Conservation (phyloP, 2,113 vertebrate species). For the Emydocephalus ijimae region DNA sequence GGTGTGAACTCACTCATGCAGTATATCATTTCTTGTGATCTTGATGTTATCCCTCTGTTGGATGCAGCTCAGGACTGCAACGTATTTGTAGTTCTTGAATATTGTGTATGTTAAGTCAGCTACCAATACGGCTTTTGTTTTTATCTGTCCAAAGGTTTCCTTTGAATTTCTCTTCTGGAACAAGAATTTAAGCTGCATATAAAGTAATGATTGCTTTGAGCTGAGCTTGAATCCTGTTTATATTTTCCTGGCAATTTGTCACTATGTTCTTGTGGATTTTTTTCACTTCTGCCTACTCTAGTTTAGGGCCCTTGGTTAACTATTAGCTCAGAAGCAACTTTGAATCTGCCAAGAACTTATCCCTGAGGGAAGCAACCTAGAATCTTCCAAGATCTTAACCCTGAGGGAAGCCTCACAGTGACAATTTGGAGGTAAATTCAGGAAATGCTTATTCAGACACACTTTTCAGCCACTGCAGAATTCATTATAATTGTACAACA, state of each 20-base stretch:
- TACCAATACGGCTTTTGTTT: slow-evolving; percentile 2
- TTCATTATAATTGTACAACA: background rate
- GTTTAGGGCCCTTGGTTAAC: background rate
- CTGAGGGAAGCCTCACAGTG: background rate
- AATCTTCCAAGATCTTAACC: background rate
- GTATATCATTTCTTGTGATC: background rate
- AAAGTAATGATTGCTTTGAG: background rate
- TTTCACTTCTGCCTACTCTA: background rate
- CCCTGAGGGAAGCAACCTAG: background rate
- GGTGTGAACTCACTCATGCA: background rate
- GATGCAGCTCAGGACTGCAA: background rate
- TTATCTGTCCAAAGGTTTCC: background rate
- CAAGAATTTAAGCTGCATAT: background rate
- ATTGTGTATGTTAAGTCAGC: background rate
- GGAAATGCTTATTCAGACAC: background rate
- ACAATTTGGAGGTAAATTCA: background rate
- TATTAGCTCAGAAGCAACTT: background rate
- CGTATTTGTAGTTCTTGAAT: background rate
- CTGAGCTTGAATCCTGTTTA: background rate
- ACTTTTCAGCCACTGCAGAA: background rate
- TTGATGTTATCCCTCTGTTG: background rate
- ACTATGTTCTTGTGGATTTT: background rate
- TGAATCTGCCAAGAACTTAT: background rate
- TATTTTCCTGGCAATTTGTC: background rate
- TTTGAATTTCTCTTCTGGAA: background rate